A percentile compares a stretch with the other conserved stretches of the same genome.
Conservation (phyloP, 2,888 invertebrate species). For the Leptinotarsa tumamoca region DNA sequence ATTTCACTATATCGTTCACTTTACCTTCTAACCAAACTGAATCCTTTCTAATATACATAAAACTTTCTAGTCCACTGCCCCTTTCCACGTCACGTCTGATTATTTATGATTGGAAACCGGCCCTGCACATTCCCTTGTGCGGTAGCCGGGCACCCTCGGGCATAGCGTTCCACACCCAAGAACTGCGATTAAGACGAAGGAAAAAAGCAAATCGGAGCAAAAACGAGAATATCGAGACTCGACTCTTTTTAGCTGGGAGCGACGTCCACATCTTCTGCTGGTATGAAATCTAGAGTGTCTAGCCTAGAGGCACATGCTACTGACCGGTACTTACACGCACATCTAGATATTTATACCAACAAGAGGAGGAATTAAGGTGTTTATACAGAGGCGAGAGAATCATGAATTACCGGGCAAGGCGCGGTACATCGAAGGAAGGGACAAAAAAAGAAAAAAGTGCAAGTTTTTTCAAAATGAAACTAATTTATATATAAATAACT, state of each 20-base stretch:
- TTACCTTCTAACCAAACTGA: slow-evolving; percentile 10
- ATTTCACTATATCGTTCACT: slow-evolving; percentile 11
- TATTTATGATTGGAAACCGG: slow-evolving; percentile 26
- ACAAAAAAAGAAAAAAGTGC: not conserved
- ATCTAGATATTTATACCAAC: slow-evolving; percentile 42
- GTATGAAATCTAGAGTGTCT: slow-evolving; percentile 48
- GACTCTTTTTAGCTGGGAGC: slow-evolving; percentile 40
- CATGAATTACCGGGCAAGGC: not conserved
- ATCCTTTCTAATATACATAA: slow-evolving; percentile 12
- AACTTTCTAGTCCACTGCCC: slow-evolving; percentile 15
- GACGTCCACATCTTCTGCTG: slow-evolving; percentile 45
- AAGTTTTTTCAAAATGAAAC: not conserved
- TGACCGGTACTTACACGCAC: slow-evolving; percentile 49
- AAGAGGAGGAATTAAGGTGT: slow-evolving; percentile 37
- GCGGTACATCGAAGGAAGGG: not conserved
- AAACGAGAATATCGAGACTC: slow-evolving; percentile 45
- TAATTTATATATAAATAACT: not conserved
- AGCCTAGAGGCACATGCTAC: slow-evolving; percentile 47
- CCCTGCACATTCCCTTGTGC: slow-evolving; percentile 38
- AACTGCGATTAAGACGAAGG: slow-evolving; percentile 44
- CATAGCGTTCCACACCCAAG: slow-evolving; percentile 49
- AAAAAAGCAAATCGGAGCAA: slow-evolving; percentile 51
- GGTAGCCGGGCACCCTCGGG: slow-evolving; percentile 35
- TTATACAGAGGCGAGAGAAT: slow-evolving; percentile 32
- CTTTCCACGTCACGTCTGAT: slow-evolving; percentile 19